Conservation (phyloP, 2,888 invertebrate genomes). For the Kuschelorhynchus macadamiae region DNA sequence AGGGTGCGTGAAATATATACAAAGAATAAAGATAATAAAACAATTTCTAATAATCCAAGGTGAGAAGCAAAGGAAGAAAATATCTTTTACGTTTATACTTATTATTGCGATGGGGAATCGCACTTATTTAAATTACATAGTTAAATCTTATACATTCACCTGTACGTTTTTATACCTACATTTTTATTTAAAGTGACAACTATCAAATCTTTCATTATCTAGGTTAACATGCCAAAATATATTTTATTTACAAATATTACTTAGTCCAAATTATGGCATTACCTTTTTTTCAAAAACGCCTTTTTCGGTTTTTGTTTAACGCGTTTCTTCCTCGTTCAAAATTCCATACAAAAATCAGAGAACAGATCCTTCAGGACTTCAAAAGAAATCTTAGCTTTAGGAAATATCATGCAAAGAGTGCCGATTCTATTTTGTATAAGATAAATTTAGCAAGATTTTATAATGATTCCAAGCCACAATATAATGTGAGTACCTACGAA, state of each 20-base stretch:
- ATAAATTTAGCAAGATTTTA: constrained; percentile 40
- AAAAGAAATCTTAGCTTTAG: constrained; percentile 2
- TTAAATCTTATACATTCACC: no score
- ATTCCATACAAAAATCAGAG: not conserved
- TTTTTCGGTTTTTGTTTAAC: constrained; percentile 6
- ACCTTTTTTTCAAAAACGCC: not conserved
- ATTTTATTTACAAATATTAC: not conserved
- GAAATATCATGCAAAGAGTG: not conserved
- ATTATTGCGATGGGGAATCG: no score
- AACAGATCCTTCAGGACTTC: not conserved
- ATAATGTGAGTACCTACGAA: constrained; percentile 40
- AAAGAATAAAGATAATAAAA: no score
- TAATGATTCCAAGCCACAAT: constrained; percentile 18
- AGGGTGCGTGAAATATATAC: no score
- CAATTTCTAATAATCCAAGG: no score
- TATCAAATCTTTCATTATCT: not conserved
- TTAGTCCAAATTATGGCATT: constrained; percentile 30
- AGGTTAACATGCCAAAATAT: constrained; percentile 13
- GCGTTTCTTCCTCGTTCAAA: not conserved
- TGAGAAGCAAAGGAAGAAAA: no score
- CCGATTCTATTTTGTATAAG: constrained; percentile 16
- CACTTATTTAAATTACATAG: no score
- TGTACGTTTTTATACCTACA: no score
- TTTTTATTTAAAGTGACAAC: not conserved
- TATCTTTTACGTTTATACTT: no score